These are phyloP conservation scores for Drosophila varians DNA, from an alignment of 1,140 invertebrate species.

Conservation along the genomic window DNA sequence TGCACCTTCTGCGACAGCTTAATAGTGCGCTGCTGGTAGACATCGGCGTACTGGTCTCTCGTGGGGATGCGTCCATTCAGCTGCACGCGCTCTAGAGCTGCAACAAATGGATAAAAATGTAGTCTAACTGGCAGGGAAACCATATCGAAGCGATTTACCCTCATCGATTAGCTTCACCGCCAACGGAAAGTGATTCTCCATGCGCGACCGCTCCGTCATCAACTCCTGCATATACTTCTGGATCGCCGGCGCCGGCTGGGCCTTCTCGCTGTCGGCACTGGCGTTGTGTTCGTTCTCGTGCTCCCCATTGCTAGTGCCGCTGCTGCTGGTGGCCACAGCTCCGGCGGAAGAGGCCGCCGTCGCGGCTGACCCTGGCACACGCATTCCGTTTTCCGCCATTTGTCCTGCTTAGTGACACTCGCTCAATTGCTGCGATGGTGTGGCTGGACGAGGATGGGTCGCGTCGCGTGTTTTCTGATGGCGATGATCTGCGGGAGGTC, in stretches of 20 bases:
- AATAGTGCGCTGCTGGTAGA: slow-evolving; percentile 93
- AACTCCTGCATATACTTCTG: slow-evolving; percentile 82
- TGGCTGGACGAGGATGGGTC: neutral
- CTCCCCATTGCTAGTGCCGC: slow-evolving; percentile 68
- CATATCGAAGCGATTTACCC: slow-evolving; percentile 61
- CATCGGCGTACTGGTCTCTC: slow-evolving; percentile 91
- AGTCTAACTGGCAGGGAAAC: neutral
- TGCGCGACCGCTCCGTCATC: slow-evolving; percentile 71
- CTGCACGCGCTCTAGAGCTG: slow-evolving; percentile 87
- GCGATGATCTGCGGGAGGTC: slow-evolving; percentile 29
- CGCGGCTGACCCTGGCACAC: slow-evolving; percentile 70
- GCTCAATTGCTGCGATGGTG: slow-evolving; percentile 17
- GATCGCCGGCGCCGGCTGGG: slow-evolving; percentile 64
- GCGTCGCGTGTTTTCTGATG: slow-evolving; percentile 26
- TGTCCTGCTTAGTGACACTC: slow-evolving; percentile 55
- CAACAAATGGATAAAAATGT: neutral
- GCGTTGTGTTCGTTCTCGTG: slow-evolving; percentile 69
- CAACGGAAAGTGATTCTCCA: slow-evolving; percentile 80
- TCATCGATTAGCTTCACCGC: slow-evolving; percentile 81
- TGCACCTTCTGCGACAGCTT: slow-evolving; percentile 92
- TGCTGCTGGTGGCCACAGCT: slow-evolving; percentile 34
- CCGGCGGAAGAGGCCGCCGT: slow-evolving; percentile 26
- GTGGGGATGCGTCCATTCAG: slow-evolving; percentile 85
- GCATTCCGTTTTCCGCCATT: slow-evolving; percentile 83
- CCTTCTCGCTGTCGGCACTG: slow-evolving; percentile 62